Base-by-base conservation (phyloP, 2,888 invertebrate genomes). In the Coelopa pilipes region DNA sequence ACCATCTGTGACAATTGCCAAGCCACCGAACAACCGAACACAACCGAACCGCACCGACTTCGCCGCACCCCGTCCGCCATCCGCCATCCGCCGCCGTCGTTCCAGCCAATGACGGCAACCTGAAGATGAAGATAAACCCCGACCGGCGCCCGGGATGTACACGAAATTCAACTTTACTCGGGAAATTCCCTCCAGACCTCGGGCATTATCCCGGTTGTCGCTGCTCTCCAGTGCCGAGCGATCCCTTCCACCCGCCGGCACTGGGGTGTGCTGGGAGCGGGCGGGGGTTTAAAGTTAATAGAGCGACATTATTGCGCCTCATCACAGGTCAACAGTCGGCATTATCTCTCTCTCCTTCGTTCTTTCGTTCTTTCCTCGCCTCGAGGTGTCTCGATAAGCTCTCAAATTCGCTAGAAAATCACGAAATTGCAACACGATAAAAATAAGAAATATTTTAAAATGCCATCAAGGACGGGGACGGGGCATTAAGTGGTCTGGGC, bases 1-100 rank as follows among this genome's bases (percentile, higher is more conserved):
- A 84, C 87, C 87, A 87, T 87, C 87, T 87, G 87, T 87, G 87
- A 86, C 86, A 87, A 87, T 86, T 87, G 85, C 81, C 83, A 81
- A 79, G 53, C 19, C 11, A 55, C 68, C 74, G 74, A 59, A 70
- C 75, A 75, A 75, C 75, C 73, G 70, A 15, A 50, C 19, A 46
- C 34, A 45, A 70, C 15, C 63, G 72, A 74, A 59, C 59, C 72
- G 57, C 34, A 70, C 53, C 55, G 19, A 15, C 17, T 47, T 68
- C 50, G 60, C n/a, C n/a, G 53, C 21, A 47, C 17, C 62, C 57
- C 59, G 53, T 13, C 47, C 60, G 11, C 34, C 50, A 71, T 24
- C 50, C 12, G 59, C 66, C 63, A 75, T 15, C 53, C 73, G 53
- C 65, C 63, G 65, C 55, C 24, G 59, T 60, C 60, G 34, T 34